phyloP scores from a whole-genome alignment of 2,113 vertebrate species.

The Ceyx melanurus region DNA sequence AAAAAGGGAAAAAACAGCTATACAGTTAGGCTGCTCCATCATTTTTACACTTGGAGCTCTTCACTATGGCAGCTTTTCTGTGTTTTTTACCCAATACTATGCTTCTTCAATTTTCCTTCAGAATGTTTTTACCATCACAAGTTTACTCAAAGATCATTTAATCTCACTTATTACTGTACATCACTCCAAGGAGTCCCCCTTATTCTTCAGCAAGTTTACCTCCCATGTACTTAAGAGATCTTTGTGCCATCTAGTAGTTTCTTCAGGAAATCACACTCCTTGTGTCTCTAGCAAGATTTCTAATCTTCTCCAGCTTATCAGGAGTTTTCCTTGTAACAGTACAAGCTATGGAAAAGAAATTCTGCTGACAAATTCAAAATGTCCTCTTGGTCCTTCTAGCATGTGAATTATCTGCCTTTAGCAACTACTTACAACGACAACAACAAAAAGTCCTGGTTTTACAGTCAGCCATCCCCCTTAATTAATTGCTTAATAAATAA shows the following conservation, averaged over 20 bases:
- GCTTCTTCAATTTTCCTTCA: not conserved
- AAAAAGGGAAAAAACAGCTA: not conserved
- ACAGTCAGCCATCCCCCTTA: not conserved
- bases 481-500: not conserved
- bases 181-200: not conserved
- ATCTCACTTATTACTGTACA: not conserved
- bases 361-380: slow-evolving; percentile 6
- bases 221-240: not conserved
- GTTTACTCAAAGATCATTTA: not conserved
- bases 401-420: not conserved
- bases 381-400: not conserved
- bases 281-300: not conserved
- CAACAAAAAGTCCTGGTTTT: not conserved
- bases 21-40: not conserved
- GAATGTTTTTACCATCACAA: not conserved
- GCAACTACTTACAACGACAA: not conserved
- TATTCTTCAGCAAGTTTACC: not conserved
- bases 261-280: not conserved
- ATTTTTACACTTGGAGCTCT: not conserved
- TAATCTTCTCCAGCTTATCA: not conserved
- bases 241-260: not conserved
- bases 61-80: not conserved
- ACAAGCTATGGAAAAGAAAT: not conserved
- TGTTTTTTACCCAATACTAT: not conserved
- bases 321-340: not conserved